Percentiles rank a stretch among this genome's conserved stretches.
Evolutionary conservation across 2,113 vertebrate genomes (phyloP).

Genomic region (Aplodontia rufa): DNA sequence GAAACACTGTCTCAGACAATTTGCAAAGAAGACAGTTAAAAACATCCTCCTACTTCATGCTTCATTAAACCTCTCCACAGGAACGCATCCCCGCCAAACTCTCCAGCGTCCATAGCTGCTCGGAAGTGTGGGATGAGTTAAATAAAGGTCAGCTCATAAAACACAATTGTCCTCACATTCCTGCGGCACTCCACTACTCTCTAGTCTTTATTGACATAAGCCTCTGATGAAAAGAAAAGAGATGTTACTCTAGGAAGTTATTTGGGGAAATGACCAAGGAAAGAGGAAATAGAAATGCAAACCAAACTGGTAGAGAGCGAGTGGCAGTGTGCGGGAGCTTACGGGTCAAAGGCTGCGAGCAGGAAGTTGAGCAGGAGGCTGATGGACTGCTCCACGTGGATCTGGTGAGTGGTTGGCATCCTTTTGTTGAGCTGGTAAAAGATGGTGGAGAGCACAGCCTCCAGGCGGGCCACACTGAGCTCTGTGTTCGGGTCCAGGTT

Average conservation of each 20-base stretch:
- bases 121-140: neutral
- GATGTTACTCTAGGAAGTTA: neutral
- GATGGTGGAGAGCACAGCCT: slow-evolving; percentile 95
- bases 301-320: neutral
- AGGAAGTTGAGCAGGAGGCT: slow-evolving; percentile 97
- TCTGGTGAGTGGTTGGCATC: slow-evolving; percentile 98
- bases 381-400: slow-evolving; percentile 96
- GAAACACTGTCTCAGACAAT: slow-evolving; percentile 19
- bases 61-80: neutral
- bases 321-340: slow-evolving; percentile 79
- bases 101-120: neutral
- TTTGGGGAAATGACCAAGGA: neutral
- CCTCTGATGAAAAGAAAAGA: neutral
- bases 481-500: slow-evolving; percentile 92
- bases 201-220: neutral
- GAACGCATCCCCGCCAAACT: rapidly evolving
- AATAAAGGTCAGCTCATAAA: slow-evolving; percentile 27
- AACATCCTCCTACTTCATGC: neutral
- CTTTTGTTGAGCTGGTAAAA: slow-evolving; percentile 99
- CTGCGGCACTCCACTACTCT: neutral
- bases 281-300: neutral
- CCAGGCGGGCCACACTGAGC: slow-evolving; percentile 93
- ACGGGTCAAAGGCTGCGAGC: slow-evolving; percentile 97
- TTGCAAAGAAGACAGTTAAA: slow-evolving; percentile 7
- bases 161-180: neutral